Evolutionary conservation across 1,140 invertebrate genomes (phyloP), one percentile per base, ranked within the genome.

Genomic region (Pemphigus obesinymphae): DNA sequence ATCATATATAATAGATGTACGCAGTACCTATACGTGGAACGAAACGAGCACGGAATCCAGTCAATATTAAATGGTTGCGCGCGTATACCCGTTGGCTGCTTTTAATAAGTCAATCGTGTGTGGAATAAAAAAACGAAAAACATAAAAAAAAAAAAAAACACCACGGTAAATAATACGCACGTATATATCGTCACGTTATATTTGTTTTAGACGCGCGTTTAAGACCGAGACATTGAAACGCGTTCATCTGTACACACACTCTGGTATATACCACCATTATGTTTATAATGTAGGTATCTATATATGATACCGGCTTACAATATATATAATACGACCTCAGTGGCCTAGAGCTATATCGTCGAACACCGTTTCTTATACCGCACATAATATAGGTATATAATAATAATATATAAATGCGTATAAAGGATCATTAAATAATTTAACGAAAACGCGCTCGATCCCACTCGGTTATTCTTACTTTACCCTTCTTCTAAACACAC

Each of bases 41-140:
- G 6, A 63, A 63, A 63, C 58, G 1, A 13, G 31, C 29, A 63
- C 13, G 29, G 13, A 63, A 7, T 40, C 5, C 20, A 26, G 31
- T 20, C n/a, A n/a, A n/a, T n/a, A n/a, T n/a, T n/a, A n/a, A n/a
- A n/a, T n/a, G n/a, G n/a, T 17, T 2, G 31, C 7, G 61, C 34
- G 15, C 26, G 15, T 66, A n/a, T 66, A 37, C 31, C 63, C 63
- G 2, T 66, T 13, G 63, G 63, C 20, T 20, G 10, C 7, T 66
- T 66, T 66, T 66, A 66, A 66, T 66, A 66, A 66, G 63, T 66
- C 63, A 66, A 66, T 66, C 63, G 63, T 40, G 31, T n/a, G 5
- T 5, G n/a, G 31, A 8, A n/a, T 26, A 61, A 23, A 61, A 61
- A 29, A 61, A 23, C 37, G 23, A 37, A 37, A 29, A 13, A 31